Evolutionary conservation across 2,797 vertebrate genomes (phyloP).

Genomic region (Hoplostethus mediterraneus): DNA sequence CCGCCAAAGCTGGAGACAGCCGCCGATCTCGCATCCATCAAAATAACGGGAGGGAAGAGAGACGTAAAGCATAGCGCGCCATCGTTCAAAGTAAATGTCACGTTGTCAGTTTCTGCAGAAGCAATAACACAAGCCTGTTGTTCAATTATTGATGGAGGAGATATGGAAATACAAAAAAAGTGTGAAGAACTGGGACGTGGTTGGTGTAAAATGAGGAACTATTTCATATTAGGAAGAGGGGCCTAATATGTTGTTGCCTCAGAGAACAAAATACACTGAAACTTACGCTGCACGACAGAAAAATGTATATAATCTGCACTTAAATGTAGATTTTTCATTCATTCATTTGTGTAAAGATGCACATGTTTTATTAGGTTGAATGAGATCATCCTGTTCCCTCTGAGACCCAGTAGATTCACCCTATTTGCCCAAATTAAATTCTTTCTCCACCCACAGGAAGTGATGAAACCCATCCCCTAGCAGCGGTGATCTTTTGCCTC

Average conservation of each 20-base stretch:
- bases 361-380: slow-evolving; percentile 24
- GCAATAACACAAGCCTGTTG: slow-evolving; percentile 56
- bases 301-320: background rate
- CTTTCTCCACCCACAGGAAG: no score
- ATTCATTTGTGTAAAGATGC: slow-evolving; percentile 3
- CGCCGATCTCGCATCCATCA: slow-evolving; percentile 55
- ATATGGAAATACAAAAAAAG: slow-evolving; percentile 20
- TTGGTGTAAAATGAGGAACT: background rate
- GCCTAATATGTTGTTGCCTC: background rate
- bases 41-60: slow-evolving; percentile 39
- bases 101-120: slow-evolving; percentile 45
- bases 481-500: no score
- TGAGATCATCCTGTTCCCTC: background rate
- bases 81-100: slow-evolving; percentile 70
- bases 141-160: slow-evolving; percentile 56
- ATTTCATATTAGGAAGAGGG: slow-evolving; percentile 10
- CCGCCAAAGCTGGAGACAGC: slow-evolving; percentile 32
- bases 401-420: slow-evolving; percentile 22
- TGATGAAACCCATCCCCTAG: no score
- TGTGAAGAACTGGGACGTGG: background rate
- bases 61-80: slow-evolving; percentile 51
- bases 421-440: slow-evolving; percentile 9
- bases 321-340: no score
- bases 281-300: background rate
- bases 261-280: background rate